Base-by-base conservation (phyloP, 1,140 invertebrate genomes). In the Linepithema humile region DNA sequence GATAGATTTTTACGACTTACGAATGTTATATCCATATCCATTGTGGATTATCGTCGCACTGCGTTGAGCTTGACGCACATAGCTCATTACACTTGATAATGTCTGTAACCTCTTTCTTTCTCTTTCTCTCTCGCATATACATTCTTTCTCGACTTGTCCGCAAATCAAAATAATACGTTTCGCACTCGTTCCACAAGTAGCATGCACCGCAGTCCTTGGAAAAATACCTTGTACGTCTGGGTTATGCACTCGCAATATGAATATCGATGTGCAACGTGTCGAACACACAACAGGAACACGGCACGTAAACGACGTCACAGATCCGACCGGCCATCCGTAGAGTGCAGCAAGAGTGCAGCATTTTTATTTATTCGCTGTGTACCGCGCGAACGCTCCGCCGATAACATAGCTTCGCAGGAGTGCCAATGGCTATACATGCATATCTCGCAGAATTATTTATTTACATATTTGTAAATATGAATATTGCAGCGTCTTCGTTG, bases 231-330 rank as follows among this genome's bases (percentile, higher is more conserved):
- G 29, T 40, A 9, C 20, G 40, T 67, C 17, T 20, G 23, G 48
- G 55, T 40, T 55, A 43, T 0, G 35, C 45, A 48, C 12, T 23
- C 29, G 10, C 29, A 23, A 23, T 62, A 83, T 23, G 5, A 83
- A 83, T 83, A 83, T 85, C 59, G 23, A 57, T 64, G 77, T 72
- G 88, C 87, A 88, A 82, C 83, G 85, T 85, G 89, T 88, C 67
- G 59, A 40, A 82, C 70, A 78, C 77, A 50, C 77, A 53, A 84
- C 38, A 73, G 23, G 43, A 72, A 55, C 82, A 90, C 85, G 65
- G 84, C 70, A 83, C 72, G 48, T 35, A 43, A 40, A 57, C 88
- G 89, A 86, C 85, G 83, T 87, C 69, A 85, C 60, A n/a, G 29
- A 48, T 86, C 80, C 86, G 67, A 87, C 82, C 85, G 82, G 83